These are phyloP conservation scores for Rhadinocentrus ornatus DNA, from an alignment of 2,797 vertebrate genomes.

Conservation along the genomic window DNA sequence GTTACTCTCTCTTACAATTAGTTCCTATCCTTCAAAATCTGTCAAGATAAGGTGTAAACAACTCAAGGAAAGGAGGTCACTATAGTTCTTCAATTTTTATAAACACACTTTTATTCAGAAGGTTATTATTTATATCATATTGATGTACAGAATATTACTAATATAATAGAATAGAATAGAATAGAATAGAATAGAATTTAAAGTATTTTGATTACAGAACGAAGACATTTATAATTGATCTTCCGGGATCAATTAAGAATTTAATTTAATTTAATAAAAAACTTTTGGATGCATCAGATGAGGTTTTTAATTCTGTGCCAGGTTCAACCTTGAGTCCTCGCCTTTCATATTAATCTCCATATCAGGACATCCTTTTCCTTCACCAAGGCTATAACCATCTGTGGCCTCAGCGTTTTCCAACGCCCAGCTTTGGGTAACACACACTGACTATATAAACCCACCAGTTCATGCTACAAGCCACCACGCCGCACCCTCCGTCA, in stretches of 20 bases:
- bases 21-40: conserved; percentile 49
- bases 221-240: too few species aligned
- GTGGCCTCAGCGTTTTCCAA: conserved; percentile 34
- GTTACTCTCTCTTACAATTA: conserved; percentile 40
- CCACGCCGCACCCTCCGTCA: neutral
- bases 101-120: neutral
- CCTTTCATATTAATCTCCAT: conserved; percentile 39
- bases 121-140: too few species aligned
- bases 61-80: conserved; percentile 24
- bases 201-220: too few species aligned
- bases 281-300: conserved; percentile 4
- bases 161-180: neutral
- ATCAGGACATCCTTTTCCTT: conserved; percentile 80
- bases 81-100: neutral
- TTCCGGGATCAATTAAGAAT: neutral
- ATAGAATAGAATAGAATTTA: too few species aligned
- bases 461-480: conserved; percentile 19
- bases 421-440: neutral
- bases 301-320: conserved; percentile 65
- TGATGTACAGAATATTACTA: too few species aligned
- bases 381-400: conserved; percentile 71
- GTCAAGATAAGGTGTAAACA: conserved; percentile 52
- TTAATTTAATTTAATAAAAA: neutral
- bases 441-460: conserved; percentile 58
- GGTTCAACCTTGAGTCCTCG: conserved; percentile 70